Evolutionary conservation across 2,113 vertebrate species (phyloP), one percentile per base, ranked within the genome.

Genomic region (Poeciliopsis turrubarensis): DNA sequence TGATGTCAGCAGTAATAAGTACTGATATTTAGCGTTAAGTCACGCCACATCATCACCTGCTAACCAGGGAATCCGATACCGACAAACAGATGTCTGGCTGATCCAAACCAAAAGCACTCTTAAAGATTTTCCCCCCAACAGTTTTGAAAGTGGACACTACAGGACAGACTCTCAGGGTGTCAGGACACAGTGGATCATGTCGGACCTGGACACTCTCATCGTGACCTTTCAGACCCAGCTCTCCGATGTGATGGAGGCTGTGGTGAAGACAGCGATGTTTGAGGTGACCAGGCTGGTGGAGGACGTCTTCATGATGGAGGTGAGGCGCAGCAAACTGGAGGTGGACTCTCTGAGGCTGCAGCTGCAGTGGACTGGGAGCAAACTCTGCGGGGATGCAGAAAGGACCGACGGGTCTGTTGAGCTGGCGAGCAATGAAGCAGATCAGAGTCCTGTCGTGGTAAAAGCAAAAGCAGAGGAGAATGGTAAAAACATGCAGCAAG

Each of bases 141-240:
- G 25, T 41, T 14, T 27, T 25, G 39, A 22, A 34, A 67, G 17
- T 12, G 25, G 27, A 10, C 15, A 12, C 25, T 44, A 31, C 61
- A 19, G 15, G 39, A 41, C 34, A 26, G 15, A 12, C 4, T 27
- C 7, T 11, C n/a, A 2, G 51, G 17, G 47, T 37, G 26, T 32
- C 41, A 39, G 22, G 17, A 13, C 34, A 5, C 44, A 22, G 47
- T 19, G 17, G 4, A 73, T 4, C 66, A 94, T 95, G 94, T 90
- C 92, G 79, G 84, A 91, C 30, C 37, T 91, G 74, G 93, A 94
- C 71, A 76, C 81, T 15, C 86, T 95, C 9, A 67, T 94, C 19
- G 86, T 92, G 26, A 86, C 92, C 4, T 95, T 95, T 79, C 94
- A 95, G 89, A 89, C 91, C 17, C 93, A 94, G 85, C 92, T 95